Conservation (phyloP, 1,140 invertebrate genomes). For the Acyrthosiphon pisum region DNA sequence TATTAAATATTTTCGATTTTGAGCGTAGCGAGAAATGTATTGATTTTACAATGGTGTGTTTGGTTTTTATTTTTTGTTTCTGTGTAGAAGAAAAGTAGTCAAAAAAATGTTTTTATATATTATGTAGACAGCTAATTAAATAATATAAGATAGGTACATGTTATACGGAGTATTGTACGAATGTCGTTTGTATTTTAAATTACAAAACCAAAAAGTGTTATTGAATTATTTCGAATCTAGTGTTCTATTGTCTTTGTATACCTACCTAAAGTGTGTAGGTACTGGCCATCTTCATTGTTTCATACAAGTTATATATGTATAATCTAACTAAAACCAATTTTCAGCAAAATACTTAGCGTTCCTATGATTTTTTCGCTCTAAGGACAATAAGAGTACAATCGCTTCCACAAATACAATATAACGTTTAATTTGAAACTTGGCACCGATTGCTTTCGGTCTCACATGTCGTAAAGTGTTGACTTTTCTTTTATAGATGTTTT, state of each 20-base stretch:
- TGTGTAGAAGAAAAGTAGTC: too few relatives aligned
- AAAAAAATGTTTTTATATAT: too few relatives aligned
- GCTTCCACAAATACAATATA: slow-evolving; percentile 25
- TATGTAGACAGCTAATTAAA: background rate
- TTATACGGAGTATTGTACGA: background rate
- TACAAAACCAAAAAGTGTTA: background rate
- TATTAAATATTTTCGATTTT: background rate
- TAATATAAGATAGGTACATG: background rate
- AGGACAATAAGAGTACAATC: background rate
- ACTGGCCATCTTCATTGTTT: background rate
- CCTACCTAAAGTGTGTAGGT: background rate
- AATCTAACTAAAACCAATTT: slow-evolving; percentile 26
- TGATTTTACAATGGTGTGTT: too few relatives aligned
- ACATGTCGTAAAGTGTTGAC: slow-evolving; percentile 47
- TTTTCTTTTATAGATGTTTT: slow-evolving; percentile 10
- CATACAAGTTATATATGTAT: background rate
- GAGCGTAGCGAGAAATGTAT: too few relatives aligned
- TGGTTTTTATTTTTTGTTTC: too few relatives aligned
- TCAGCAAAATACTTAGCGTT: background rate
- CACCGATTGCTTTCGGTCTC: slow-evolving; percentile 44
- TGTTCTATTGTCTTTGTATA: background rate
- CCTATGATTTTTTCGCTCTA: background rate
- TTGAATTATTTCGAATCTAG: background rate
- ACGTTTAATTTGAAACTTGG: slow-evolving; percentile 42
- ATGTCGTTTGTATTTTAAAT: background rate